Conservation (phyloP, 1,140 invertebrate genomes). For the Drosophila kepulauana region DNA sequence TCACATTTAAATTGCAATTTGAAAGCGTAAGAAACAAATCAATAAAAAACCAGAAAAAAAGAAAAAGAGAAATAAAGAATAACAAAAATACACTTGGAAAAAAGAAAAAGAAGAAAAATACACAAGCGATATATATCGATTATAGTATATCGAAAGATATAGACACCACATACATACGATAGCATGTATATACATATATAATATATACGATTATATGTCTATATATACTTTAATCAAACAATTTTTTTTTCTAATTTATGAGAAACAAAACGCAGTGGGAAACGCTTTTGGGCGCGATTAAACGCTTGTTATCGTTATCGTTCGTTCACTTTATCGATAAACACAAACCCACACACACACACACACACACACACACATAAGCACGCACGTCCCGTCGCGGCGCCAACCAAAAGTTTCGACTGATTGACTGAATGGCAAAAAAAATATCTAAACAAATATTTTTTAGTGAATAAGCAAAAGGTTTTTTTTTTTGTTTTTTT, state of each 20-base stretch:
- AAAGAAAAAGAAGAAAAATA: conserved; percentile 24
- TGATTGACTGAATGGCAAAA: conserved; percentile 85
- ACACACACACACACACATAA: not conserved
- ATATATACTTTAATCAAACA: conserved; percentile 35
- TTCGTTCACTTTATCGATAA: conserved; percentile 14
- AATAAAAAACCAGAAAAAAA: conserved; percentile 18
- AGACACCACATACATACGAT: no score
- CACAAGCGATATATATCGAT: conserved; percentile 38
- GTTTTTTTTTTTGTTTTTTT: conserved; percentile 51
- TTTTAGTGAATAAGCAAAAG: conserved; percentile 61
- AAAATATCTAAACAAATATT: conserved; percentile 65
- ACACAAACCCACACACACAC: not conserved
- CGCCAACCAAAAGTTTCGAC: conserved; percentile 81
- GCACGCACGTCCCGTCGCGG: conserved; percentile 1
- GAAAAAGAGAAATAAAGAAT: no score
- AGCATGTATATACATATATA: conserved; percentile 9
- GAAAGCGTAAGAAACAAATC: conserved; percentile 47
- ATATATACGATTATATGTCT: conserved; percentile 31
- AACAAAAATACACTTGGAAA: conserved; percentile 36
- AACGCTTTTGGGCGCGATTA: conserved; percentile 73
- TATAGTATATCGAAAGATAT: conserved; percentile 9
- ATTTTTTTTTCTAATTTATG: conserved; percentile 68
- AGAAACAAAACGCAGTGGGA: conserved; percentile 79
- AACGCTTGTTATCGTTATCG: conserved; percentile 27
- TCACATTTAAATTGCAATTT: conserved; percentile 69